phyloP scores from a whole-genome alignment of 2,113 vertebrate species.

The Pterophyllum scalare region DNA sequence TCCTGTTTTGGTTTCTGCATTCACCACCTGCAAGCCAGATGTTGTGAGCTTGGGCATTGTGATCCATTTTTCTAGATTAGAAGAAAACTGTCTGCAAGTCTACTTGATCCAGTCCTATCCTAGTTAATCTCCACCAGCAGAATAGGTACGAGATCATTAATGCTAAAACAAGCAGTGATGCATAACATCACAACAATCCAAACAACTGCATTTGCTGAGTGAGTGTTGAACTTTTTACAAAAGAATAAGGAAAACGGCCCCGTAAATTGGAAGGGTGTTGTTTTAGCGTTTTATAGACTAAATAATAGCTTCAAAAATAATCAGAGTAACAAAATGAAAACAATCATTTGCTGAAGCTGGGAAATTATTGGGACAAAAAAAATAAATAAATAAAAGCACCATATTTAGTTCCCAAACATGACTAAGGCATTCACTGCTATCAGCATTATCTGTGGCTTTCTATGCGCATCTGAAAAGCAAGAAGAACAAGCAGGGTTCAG shows the following conservation, averaged over 20 bases:
- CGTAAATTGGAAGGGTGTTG: not conserved
- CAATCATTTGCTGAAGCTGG: not conserved
- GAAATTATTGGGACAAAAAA: not conserved
- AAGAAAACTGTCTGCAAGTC: not conserved
- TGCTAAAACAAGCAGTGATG: not conserved
- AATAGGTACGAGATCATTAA: not conserved
- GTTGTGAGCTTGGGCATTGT: constrained; percentile 22
- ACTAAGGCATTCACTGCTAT: constrained; percentile 29
- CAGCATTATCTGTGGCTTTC: constrained; percentile 42
- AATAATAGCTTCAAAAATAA: not conserved
- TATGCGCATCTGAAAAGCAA: constrained; percentile 46
- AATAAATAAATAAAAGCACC: not conserved
- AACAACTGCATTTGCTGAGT: not conserved
- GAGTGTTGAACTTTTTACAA: not conserved
- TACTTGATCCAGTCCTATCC: not conserved
- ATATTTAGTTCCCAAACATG: not conserved
- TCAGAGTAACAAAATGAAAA: not conserved
- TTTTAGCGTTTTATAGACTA: not conserved
- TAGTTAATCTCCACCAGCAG: not conserved
- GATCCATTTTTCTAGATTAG: constrained; percentile 26
- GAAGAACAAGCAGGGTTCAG: constrained; percentile 57
- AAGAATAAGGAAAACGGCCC: not conserved
- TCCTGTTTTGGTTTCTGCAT: constrained; percentile 60
- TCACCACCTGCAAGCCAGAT: constrained; percentile 68
- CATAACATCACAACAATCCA: not conserved